phyloP scores from a whole-genome alignment of 2,113 vertebrate species.

The Etheostoma spectabile region DNA sequence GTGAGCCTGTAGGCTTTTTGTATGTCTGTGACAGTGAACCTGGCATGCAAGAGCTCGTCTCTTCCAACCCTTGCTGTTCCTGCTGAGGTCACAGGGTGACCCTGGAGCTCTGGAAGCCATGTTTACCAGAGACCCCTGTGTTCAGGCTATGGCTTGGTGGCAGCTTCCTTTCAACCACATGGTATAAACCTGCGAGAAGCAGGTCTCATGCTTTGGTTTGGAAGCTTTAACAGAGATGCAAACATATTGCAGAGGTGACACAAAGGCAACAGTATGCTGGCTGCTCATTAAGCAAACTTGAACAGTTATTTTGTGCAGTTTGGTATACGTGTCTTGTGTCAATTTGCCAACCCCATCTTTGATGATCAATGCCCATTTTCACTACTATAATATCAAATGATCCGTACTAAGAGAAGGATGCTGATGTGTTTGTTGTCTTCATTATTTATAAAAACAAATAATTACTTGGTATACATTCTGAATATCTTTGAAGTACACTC shows the following conservation, averaged over 20 bases:
- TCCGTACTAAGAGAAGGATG: background rate
- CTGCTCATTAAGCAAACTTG: background rate
- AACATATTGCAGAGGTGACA: background rate
- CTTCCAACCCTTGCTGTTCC: conserved; percentile 48
- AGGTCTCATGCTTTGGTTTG: background rate
- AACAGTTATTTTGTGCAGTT: background rate
- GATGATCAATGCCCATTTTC: background rate
- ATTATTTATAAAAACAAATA: background rate
- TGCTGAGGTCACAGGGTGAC: conserved; percentile 62
- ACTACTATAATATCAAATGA: background rate
- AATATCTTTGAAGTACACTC: background rate
- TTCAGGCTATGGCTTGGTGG: conserved; percentile 47
- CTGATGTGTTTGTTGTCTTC: background rate
- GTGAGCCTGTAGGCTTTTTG: conserved; percentile 27
- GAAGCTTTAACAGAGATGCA: background rate
- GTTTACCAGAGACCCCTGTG: conserved; percentile 75
- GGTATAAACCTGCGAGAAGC: conserved; percentile 11
- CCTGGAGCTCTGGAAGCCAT: conserved; percentile 67
- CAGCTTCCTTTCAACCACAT: conserved; percentile 43
- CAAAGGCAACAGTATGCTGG: background rate
- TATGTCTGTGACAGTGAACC: conserved; percentile 50
- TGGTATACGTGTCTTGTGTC: background rate
- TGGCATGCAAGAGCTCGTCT: conserved; percentile 55
- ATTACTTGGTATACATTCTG: background rate
- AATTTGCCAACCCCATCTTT: background rate